phyloP scores from a whole-genome alignment of 2,797 vertebrate genomes.

The Eleutherodactylus coqui region DNA sequence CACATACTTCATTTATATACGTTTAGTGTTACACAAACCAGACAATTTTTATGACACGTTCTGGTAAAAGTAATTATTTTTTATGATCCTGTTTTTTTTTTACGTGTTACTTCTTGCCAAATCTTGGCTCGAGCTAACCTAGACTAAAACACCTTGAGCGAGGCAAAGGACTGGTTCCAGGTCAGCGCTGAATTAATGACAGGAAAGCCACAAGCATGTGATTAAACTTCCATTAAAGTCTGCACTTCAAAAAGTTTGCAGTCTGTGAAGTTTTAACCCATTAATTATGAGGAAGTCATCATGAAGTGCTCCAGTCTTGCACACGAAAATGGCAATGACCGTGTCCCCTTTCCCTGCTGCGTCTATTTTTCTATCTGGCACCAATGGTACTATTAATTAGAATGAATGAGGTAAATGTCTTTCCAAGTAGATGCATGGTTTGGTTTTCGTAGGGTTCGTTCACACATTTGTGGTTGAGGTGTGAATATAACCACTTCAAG shows the following conservation, averaged over 20 bases:
- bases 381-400: not conserved
- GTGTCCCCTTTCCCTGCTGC: not conserved
- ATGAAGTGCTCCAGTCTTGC: not conserved
- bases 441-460: not conserved
- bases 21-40: conserved; percentile 31
- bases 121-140: conserved; percentile 36
- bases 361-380: not conserved
- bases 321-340: not conserved
- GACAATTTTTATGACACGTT: conserved; percentile 39
- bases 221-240: conserved; percentile 28
- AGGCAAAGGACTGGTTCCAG: not conserved
- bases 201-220: conserved; percentile 5
- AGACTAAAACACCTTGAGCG: conserved; percentile 27
- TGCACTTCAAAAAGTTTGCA: conserved; percentile 20
- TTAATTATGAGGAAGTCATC: conserved; percentile 9
- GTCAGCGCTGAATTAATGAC: conserved; percentile 4
- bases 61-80: conserved; percentile 35
- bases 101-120: conserved; percentile 31
- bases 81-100: conserved; percentile 20
- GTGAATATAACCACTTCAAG: too few relatives aligned
- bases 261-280: conserved; percentile 11
- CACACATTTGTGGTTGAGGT: too few relatives aligned
- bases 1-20: not conserved
- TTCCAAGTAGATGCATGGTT: not conserved
- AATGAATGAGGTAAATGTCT: not conserved